Base-by-base conservation (phyloP, 2,113 vertebrate genomes). In the Paracanthobrama guichenoti region DNA sequence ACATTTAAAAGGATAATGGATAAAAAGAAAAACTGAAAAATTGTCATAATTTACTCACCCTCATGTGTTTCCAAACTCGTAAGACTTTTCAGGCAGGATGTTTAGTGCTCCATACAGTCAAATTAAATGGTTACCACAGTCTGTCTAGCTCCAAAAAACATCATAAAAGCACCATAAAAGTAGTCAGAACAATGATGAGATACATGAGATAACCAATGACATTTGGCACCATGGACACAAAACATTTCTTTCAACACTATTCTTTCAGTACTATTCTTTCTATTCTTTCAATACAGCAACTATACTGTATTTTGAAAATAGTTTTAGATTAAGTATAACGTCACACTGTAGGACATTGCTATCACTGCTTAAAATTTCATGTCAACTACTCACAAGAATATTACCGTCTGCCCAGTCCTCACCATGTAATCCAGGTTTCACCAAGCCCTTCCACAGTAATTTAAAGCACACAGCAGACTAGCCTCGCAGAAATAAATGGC, bases 401-500 rank as follows among this genome's bases (percentile, higher is more conserved):
- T 64, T 31, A 16, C 50, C 24, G 6, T 50, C 26, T 42, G 20
- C 79, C 26, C 22, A 53, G 42, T n/a, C 46, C 2, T 1, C 20
- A 14, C 31, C 53, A 79, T 64, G 60, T 80, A 31, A 66, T 66
- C 79, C 24, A 67, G 60, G 44, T 67, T 67, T 80, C 60, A 42
- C 20, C 80, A 57, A 82, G 12, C 31, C 20, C 20, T 14, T 57
- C 66, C 44, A 26, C 64, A n/a, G 79, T 66, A 24, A 71, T 82
- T 39, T 73, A 6, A 79, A 73, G 62, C 74, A 53, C 74, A 59
- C 31, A n/a, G n/a, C 44, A 53, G 44, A 84, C 67, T 82, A 50
- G 24, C 42, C 50, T 16, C 42, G 59, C 60, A 44, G 31, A 84
- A 85, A 83, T 69, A 83, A 83, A 86, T 83, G 20, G 50, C 79